Percentiles rank a stretch among this genome's conserved stretches.
These are phyloP conservation scores for Pseudomyrmex pallidus DNA, from an alignment of 1,140 invertebrate genomes.

Conservation along the genomic window DNA sequence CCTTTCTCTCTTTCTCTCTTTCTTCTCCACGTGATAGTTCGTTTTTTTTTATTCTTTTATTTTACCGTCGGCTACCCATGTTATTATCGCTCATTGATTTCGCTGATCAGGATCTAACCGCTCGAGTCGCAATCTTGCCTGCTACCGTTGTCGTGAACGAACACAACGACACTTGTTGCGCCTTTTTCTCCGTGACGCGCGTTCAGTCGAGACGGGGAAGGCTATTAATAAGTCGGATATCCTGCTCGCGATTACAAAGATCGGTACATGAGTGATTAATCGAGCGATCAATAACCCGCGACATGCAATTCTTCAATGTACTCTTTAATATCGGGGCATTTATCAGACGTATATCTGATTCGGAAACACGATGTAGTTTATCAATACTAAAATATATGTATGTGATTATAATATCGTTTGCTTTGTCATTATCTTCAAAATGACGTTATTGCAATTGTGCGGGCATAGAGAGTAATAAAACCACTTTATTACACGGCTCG, in stretches of 20 bases:
- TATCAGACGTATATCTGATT: not conserved
- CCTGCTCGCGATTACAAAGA: conserved; percentile 19
- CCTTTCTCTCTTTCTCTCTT: not conserved
- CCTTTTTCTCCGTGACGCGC: conserved; percentile 29
- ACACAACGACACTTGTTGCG: not conserved
- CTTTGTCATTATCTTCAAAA: no score
- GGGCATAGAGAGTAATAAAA: no score
- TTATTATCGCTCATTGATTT: conserved; percentile 53
- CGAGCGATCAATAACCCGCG: not conserved
- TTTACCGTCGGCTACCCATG: conserved; percentile 56
- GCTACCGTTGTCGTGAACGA: conserved; percentile 9
- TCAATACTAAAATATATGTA: no score
- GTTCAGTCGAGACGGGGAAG: conserved; percentile 25
- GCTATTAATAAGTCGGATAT: conserved; percentile 35
- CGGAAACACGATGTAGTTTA: no score
- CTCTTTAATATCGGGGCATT: not conserved
- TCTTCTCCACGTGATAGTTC: not conserved
- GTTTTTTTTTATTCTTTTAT: conserved; percentile 62
- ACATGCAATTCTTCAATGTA: conserved; percentile 11
- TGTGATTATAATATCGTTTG: no score
- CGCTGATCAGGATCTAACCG: conserved; percentile 36
- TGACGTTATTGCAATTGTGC: no score
- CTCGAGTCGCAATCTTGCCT: conserved; percentile 2
- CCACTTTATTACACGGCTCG: no score
- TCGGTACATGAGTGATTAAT: conserved; percentile 14